Base-by-base conservation (phyloP, 1,140 invertebrate genomes). In the Ceratina australensis region DNA sequence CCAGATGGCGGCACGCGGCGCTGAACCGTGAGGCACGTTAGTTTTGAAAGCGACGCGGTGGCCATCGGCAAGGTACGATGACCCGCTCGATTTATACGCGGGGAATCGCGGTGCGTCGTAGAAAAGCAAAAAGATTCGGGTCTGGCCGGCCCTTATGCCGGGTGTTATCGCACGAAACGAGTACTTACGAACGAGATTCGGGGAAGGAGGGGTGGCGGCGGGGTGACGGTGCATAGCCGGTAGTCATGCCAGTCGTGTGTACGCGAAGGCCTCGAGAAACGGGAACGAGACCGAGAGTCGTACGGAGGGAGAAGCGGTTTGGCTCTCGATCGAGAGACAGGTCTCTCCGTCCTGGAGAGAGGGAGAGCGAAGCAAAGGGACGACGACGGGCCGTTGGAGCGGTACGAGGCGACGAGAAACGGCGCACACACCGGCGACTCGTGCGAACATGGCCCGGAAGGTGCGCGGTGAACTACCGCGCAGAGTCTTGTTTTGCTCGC, bases 401-500 rank as follows among this genome's bases (percentile, higher is more conserved):
- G 59, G 50, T 59, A 77, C 60, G 73, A 80, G 52, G 78, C 73
- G 67, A 65, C 73, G 42, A 77, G 50, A 69, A 71, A 71, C 67
- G 75, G 54, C 56, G 33, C 64, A 57, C 47, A 64, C 73, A 72
- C 66, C 63, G 52, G 52, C 33, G 75, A 33, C 64, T 69, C 77
- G 87, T 86, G 81, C 84, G 86, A 86, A 87, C 83, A 88, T 82
- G 87, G 83, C 82, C 88, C 87, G 88, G 86, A 89, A 90, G 87
- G 84, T 90, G 89, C 87, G 88, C 89, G 81, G 42, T 61, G 64
- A 67, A 47, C 69, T 57, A 80, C 50, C 81, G 90, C 89, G 90
- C 90, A 90, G 81, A 79, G 86, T 89, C 88, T 87, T 90, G 88
- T 90, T 90, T 91, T 90, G 87, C 85, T 87, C 85, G 75, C 76